These are phyloP conservation scores for Sepiola atlantica DNA, from an alignment of 2,888 invertebrate species.

Conservation along the genomic window DNA sequence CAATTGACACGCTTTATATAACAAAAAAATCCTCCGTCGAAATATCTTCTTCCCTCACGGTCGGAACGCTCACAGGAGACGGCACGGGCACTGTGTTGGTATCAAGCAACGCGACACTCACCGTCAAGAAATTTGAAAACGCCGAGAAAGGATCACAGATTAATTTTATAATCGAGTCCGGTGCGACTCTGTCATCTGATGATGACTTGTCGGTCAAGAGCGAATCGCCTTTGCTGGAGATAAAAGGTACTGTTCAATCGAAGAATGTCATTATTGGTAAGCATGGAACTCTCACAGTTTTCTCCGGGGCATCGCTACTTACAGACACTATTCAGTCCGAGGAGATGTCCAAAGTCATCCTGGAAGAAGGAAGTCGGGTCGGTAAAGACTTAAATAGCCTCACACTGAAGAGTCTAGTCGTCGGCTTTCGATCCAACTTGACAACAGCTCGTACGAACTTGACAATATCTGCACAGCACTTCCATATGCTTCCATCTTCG, in stretches of 20 bases:
- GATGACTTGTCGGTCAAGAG: conserved; percentile 50
- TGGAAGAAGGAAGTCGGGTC: conserved; percentile 48
- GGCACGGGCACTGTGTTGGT: conserved; percentile 51
- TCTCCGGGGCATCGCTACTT: conserved; percentile 40
- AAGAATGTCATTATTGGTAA: conserved; percentile 52
- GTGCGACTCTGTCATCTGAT: conserved; percentile 50
- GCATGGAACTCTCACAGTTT: conserved; percentile 47
- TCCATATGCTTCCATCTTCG: conserved; percentile 53
- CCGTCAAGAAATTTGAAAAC: conserved; percentile 48
- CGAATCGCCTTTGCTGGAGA: conserved; percentile 51
- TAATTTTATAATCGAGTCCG: conserved; percentile 53
- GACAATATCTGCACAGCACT: conserved; percentile 45
- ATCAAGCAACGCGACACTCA: conserved; percentile 48
- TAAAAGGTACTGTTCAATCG: conserved; percentile 48
- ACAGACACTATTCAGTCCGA: conserved; percentile 50
- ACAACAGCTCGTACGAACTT: conserved; percentile 49
- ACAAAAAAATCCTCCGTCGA: conserved; percentile 53
- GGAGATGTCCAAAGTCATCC: conserved; percentile 52
- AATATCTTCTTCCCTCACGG: conserved; percentile 52
- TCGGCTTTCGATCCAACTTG: conserved; percentile 51
- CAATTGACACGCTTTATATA: conserved; percentile 53
- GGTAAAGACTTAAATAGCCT: conserved; percentile 24
- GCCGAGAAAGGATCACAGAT: conserved; percentile 52
- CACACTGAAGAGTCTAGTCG: conserved; percentile 43
- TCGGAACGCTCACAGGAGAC: conserved; percentile 53